phyloP scores from a whole-genome alignment of 2,888 invertebrate species.

The Alentia gelatinosa region DNA sequence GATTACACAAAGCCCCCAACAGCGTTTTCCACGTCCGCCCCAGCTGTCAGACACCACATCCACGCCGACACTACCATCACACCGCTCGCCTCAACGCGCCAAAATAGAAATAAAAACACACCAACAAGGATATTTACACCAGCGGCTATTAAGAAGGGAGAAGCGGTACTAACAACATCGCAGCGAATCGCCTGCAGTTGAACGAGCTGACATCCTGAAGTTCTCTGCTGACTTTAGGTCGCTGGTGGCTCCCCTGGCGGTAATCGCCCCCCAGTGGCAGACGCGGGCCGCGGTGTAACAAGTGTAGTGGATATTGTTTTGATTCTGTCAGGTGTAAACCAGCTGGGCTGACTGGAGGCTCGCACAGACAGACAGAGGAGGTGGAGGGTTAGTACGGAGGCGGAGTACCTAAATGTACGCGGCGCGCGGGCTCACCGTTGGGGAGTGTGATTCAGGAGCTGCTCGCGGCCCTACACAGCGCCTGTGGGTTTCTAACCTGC shows the following conservation, averaged over 20 bases:
- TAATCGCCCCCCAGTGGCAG: background rate
- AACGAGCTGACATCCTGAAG: background rate
- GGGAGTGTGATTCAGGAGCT: too few relatives aligned
- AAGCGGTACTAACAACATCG: background rate
- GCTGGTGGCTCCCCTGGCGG: background rate
- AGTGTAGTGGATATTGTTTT: background rate
- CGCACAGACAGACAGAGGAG: too few relatives aligned
- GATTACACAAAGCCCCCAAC: background rate
- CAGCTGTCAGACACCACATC: background rate
- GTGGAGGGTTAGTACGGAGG: too few relatives aligned
- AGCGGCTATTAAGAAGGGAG: background rate
- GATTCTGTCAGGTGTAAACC: background rate
- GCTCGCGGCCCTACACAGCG: too few relatives aligned
- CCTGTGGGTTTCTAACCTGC: too few relatives aligned
- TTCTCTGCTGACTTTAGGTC: background rate
- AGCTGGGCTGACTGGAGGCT: background rate
- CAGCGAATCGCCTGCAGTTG: background rate
- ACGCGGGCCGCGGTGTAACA: background rate
- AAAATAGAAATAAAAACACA: background rate
- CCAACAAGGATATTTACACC: background rate
- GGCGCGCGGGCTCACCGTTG: too few relatives aligned
- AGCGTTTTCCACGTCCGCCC: background rate
- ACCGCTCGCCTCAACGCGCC: background rate
- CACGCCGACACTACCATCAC: background rate
- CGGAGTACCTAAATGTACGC: too few relatives aligned